Percentiles rank a stretch among this genome's conserved stretches.
Evolutionary conservation across 1,140 invertebrate genomes (phyloP).

Genomic region (Bombyx mandarina): DNA sequence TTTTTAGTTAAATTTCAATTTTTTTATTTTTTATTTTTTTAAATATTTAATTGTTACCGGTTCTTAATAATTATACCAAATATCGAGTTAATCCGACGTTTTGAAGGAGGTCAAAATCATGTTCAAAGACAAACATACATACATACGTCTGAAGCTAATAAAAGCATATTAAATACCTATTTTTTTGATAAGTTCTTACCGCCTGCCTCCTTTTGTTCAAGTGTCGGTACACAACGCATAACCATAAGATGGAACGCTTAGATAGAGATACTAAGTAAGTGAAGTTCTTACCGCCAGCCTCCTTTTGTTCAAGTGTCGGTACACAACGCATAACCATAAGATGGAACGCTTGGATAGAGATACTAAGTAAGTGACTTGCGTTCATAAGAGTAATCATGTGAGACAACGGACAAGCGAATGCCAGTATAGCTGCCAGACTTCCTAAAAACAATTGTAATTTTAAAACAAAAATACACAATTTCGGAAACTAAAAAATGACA

Average conservation of each 20-base stretch:
- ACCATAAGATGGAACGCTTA: conserved; percentile 61
- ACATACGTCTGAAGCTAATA: no score
- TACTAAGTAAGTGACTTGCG: conserved; percentile 62
- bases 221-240: conserved; percentile 60
- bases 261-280: conserved; percentile 58
- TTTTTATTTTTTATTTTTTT: no score
- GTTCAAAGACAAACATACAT: no score
- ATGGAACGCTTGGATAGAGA: conserved; percentile 58
- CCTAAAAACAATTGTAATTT: conserved; percentile 52
- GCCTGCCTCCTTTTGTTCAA: conserved; percentile 57
- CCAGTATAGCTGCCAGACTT: conserved; percentile 76
- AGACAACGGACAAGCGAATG: conserved; percentile 76
- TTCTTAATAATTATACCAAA: no score
- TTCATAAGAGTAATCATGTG: conserved; percentile 69
- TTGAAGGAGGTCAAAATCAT: no score
- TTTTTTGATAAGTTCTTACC: conserved; percentile 22
- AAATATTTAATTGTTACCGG: no score
- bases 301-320: conserved; percentile 57
- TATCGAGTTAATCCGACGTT: no score
- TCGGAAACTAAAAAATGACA: not conserved
- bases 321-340: conserved; percentile 62
- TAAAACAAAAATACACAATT: not conserved
- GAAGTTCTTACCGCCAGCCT: conserved; percentile 48
- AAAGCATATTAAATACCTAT: not conserved
- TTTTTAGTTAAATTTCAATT: no score